Evolutionary conservation across 2,797 vertebrate species (phyloP), one percentile per base, ranked within the genome.

Genomic region (Pitangus sulphuratus): DNA sequence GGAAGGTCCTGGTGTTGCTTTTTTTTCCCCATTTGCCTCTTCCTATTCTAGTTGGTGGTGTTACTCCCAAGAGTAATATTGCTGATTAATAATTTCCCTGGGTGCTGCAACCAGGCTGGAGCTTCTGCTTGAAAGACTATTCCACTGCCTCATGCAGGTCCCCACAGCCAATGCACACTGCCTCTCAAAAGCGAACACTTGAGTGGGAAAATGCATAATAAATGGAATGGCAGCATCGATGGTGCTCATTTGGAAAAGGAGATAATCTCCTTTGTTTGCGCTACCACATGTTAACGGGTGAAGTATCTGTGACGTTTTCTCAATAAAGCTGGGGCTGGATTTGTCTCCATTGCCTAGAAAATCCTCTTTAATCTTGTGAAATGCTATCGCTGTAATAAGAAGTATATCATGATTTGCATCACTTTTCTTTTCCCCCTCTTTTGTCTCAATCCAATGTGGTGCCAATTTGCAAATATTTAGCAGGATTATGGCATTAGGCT

Each of bases 291-390:
- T 62, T 40, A 64, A 60, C 0, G 6, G 50, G 17, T 62, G 48
- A 64, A 78, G 65, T 64, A 75, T 92, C 89, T 90, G 70, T 1
- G 1, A 58, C 0, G 0, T 69, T 81, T 53, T 1, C 69, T 93
- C 57, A 50, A 56, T 54, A 84, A 77, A 70, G 57, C 89, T 72
- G 82, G 26, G 5, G 12, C 82, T 77, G 77, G 35, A 83, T 94
- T 91, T 94, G n/a, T 75, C 69, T 96, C 71, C 35, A 75, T 90
- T 87, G 74, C 57, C 58, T 68, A 76, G 85, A 95, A 97, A 92
- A 94, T 86, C 84, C 64, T 15, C 70, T 93, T 85, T 92, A 75
- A 94, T 95, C 81, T 89, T 83, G 50, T 70, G 71, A 93, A 85
- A 81, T 7, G 15, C 57, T 82, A 47, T 68, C 5, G 1, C 54